phyloP scores from a whole-genome alignment of 2,113 vertebrate genomes.

The Scytalopus superciliaris region DNA sequence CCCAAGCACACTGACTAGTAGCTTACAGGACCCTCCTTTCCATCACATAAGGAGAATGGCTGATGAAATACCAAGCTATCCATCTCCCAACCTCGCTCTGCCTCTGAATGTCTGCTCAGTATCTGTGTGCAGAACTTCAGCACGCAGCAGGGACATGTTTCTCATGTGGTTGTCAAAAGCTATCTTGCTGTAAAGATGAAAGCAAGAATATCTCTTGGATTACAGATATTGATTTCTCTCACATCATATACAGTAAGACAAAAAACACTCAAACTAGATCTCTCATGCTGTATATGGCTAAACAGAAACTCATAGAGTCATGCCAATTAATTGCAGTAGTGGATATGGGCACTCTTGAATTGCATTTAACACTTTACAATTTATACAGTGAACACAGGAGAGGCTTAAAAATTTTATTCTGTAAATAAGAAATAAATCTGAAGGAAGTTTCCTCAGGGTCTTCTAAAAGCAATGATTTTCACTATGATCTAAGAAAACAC shows the following conservation, averaged over 20 bases:
- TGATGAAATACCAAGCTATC: not conserved
- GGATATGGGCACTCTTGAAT: not conserved
- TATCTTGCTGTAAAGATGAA: not conserved
- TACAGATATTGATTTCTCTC: not conserved
- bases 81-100: not conserved
- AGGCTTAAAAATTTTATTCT: not conserved
- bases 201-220: not conserved
- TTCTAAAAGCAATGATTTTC: not conserved
- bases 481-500: not conserved
- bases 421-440: not conserved
- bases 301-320: not conserved
- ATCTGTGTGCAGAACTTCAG: not conserved
- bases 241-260: not conserved
- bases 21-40: not conserved
- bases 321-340: not conserved
- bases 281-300: not conserved
- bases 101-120: not conserved
- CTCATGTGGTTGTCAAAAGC: not conserved
- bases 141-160: not conserved
- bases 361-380: not conserved
- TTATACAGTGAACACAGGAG: not conserved
- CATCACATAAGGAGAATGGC: not conserved
- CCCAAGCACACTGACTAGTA: conserved; percentile 81
- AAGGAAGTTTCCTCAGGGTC: not conserved
- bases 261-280: not conserved